These are phyloP conservation scores for Mythimna lalbum DNA, from an alignment of 2,888 invertebrate species.

Conservation along the genomic window DNA sequence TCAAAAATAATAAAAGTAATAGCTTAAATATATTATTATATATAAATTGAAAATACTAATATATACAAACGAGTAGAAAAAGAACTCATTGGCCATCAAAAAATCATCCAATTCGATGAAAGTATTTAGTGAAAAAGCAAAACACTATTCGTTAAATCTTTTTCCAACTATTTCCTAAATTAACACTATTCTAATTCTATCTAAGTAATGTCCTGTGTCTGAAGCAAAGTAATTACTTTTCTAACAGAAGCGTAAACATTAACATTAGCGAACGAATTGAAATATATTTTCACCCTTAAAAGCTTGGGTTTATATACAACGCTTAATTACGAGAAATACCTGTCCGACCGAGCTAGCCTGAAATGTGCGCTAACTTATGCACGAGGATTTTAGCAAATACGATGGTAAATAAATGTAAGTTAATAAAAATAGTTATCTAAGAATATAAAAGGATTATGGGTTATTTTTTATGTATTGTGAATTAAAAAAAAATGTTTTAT, in stretches of 20 bases:
- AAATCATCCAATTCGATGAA: no score
- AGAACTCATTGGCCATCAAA: no score
- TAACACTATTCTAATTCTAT: slow-evolving; percentile 4
- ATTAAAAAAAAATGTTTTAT: not conserved
- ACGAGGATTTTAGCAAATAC: slow-evolving; percentile 17
- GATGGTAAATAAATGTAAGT: not conserved
- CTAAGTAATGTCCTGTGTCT: not conserved
- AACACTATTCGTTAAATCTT: not conserved
- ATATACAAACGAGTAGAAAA: no score
- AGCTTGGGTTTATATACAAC: slow-evolving; percentile 31
- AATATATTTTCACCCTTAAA: slow-evolving; percentile 52
- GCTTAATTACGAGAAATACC: slow-evolving; percentile 54
- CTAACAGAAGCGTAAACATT: slow-evolving; percentile 16
- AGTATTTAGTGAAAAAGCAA: not conserved
- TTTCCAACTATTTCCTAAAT: not conserved
- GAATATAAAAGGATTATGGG: no score
- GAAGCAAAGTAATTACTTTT: slow-evolving; percentile 13
- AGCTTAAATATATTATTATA: no score
- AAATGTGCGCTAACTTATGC: slow-evolving; percentile 28
- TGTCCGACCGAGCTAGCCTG: slow-evolving; percentile 26
- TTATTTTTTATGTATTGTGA: not conserved
- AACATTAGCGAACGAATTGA: slow-evolving; percentile 15
- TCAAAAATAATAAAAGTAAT: no score
- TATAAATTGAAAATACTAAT: no score
- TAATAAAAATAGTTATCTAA: not conserved